Conservation (phyloP, 2,888 invertebrate species). For the Lochmaea crataegi region DNA sequence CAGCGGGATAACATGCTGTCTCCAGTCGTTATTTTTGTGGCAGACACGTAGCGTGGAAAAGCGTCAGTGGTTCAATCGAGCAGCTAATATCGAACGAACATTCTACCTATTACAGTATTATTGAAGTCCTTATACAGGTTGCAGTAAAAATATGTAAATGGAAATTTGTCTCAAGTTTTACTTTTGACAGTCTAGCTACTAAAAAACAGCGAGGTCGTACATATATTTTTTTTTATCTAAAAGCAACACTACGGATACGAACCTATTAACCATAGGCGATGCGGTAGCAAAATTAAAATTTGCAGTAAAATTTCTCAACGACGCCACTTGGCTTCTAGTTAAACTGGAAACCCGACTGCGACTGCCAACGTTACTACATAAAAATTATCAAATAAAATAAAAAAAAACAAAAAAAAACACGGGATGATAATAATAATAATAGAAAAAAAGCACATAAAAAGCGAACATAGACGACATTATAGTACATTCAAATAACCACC, state of each 20-base stretch:
- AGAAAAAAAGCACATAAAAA: constrained; percentile 22
- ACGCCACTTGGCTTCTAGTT: constrained; percentile 69
- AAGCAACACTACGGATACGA: constrained; percentile 52
- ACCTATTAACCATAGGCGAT: constrained; percentile 65
- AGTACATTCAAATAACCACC: constrained; percentile 13
- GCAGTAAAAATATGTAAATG: constrained; percentile 2
- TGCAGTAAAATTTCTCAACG: constrained; percentile 68
- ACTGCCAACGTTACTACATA: constrained; percentile 64
- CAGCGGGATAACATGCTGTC: no score
- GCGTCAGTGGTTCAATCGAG: no score
- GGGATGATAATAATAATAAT: constrained; percentile 23
- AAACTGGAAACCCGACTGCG: constrained; percentile 70
- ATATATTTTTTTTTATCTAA: constrained; percentile 6
- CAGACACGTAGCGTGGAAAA: no score
- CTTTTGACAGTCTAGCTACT: constrained; percentile 15
- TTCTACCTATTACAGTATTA: no score
- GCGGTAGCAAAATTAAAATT: constrained; percentile 69
- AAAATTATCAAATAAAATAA: constrained; percentile 45
- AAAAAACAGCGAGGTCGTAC: background rate
- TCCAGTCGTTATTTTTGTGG: no score
- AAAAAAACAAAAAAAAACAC: constrained; percentile 25
- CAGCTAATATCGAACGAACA: no score
- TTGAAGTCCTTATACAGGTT: background rate
- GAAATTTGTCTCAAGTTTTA: constrained; percentile 4
- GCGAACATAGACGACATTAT: background rate